Evolutionary conservation across 2,797 vertebrate genomes (phyloP), one percentile per base, ranked within the genome.

Genomic region (Myotis findleyi): DNA sequence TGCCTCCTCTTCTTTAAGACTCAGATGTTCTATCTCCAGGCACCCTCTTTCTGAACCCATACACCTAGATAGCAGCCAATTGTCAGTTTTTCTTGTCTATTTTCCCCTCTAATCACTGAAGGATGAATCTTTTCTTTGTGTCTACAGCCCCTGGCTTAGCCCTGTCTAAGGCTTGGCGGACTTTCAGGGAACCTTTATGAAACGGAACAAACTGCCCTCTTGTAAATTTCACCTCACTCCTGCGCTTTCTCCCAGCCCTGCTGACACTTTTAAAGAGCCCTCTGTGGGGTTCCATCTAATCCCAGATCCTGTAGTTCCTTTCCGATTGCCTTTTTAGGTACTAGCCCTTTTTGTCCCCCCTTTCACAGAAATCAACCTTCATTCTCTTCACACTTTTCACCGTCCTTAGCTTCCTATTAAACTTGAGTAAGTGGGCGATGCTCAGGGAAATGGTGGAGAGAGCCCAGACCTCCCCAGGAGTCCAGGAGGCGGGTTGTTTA

Each of bases 121-220:
- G 20, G 69, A 68, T 76, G 71, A 69, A 57, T 79, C 90, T 83
- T 81, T 88, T 64, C 82, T 84, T 73, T 88, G 49, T 81, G n/a
- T 85, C 69, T 86, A 47, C 30, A 87, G 53, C 77, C 73, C 30
- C 30, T 72, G 69, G 88, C 86, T 72, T 59, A 87, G 88, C 49
- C 82, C 53, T n/a, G 64, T 49, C 12, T 6, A 21, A 53, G 25
- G 20, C 7, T 88, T 73, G 87, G 89, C 85, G 7, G 47, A 20
- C 0, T 1, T 66, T 94, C 79, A 72, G 94, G 83, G 47, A 89
- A 79, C 90, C 69, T 95, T 86, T n/a, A 51, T 85, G 86, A 93
- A 91, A 79, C 18, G 84, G 91, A 90, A 86, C 57, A 83, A 41
- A 82, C 23, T 85, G 33, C 33, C 49, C 55, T 85, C 69, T 87